Base-by-base conservation (phyloP, 2,888 invertebrate genomes). In the Tenthredo distinguenda region DNA sequence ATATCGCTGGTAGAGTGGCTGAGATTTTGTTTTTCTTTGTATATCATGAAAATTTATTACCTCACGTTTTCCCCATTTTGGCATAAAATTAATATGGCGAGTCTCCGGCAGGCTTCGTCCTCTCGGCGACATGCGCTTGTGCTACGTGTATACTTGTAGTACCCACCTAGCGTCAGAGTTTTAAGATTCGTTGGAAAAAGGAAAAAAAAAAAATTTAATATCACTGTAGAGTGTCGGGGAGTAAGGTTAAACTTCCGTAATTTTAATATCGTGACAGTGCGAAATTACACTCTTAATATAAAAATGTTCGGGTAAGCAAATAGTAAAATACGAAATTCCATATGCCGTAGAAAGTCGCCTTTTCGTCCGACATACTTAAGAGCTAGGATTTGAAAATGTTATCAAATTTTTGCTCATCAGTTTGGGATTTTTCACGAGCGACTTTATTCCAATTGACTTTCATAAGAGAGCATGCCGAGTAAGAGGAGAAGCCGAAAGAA, bases 231-330 rank as follows among this genome's bases (percentile, higher is more conserved):
- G 77, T 50, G 81, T 65, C 34, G 18, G n/a, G 68, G 47, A n/a
- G 47, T 50, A 9, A 31, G 50, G 47, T 47, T 68, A 68, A 83
- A 83, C 68, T 83, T 83, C 47, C 65, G 83, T 71, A 65, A 65
- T 47, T 83, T 83, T 83, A 68, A 83, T 83, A 83, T 83, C 83
- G 83, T 71, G 83, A 83, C 83, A 68, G 83, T 83, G 83, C 68
- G 68, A 83, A 83, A 83, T 83, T 83, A 71, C 83, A 68, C 68
- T 83, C 47, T 43, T 68, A 34, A 83, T 68, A 58, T 62, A 31
- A 83, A 71, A 83, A 68, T 40, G 68, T 71, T 50, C 47, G n/a
- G 47, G 26, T 34, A 71, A 21, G 40, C 18, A 62, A 83, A 47
- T 68, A 43, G 83, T 21, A 50, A 50, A 83, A 68, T n/a, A 71